A percentile compares a stretch with the other conserved stretches of the same genome.
Evolutionary conservation across 1,140 invertebrate genomes (phyloP).

Genomic region (Mylabris phalerata): DNA sequence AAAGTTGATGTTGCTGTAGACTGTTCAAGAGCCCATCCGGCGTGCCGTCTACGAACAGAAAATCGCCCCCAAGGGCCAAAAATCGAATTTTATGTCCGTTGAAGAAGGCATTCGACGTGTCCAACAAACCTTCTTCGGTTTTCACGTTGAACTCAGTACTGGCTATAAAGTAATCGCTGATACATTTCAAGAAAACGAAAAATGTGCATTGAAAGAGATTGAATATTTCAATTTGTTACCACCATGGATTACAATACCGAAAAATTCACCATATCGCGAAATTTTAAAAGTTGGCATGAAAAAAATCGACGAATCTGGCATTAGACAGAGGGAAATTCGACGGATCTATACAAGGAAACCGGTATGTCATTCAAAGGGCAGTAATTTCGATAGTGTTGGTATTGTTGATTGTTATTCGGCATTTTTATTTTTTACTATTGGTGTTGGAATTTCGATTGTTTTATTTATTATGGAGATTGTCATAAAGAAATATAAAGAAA

Average conservation of each 20-base stretch:
- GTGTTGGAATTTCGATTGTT: neutral
- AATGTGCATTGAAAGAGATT: conserved; percentile 56
- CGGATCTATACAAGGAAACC: conserved; percentile 51
- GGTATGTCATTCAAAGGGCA: conserved; percentile 36
- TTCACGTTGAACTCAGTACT: conserved; percentile 51
- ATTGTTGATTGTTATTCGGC: conserved; percentile 19
- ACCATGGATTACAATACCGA: conserved; percentile 49
- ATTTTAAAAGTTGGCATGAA: conserved; percentile 48
- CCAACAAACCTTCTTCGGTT: conserved; percentile 53
- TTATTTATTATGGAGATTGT: too few species aligned
- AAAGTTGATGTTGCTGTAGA: neutral
- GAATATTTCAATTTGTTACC: conserved; percentile 49
- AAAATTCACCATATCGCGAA: conserved; percentile 52
- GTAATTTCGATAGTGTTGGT: conserved; percentile 22
- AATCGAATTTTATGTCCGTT: conserved; percentile 47
- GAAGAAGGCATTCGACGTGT: conserved; percentile 51
- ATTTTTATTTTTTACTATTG: conserved; percentile 18
- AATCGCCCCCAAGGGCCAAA: conserved; percentile 48
- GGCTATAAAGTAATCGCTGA: conserved; percentile 54
- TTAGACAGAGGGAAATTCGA: conserved; percentile 46
- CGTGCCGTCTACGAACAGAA: conserved; percentile 53
- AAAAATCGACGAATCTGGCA: conserved; percentile 49
- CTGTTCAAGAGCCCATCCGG: conserved; percentile 46
- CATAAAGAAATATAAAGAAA: too few species aligned
- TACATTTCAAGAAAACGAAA: conserved; percentile 55